Base-by-base conservation (phyloP, 1,140 invertebrate species). In the Mylabris phalerata region DNA sequence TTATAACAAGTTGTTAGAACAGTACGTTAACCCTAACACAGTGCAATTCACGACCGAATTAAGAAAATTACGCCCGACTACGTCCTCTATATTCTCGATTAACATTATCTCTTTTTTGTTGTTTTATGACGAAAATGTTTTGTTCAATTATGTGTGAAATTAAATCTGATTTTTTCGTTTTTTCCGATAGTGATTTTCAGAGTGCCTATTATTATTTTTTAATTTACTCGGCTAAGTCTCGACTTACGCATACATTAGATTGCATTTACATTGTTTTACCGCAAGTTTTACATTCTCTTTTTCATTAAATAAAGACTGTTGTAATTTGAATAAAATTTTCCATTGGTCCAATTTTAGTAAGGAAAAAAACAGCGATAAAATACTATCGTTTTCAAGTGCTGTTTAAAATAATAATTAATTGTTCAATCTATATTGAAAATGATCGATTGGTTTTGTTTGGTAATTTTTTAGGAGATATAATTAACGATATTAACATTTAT, bases 401-500 rank as follows among this genome's bases (percentile, higher is more conserved):
- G 1, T 19, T 32, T 32, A 32, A 32, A 32, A 32, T 32, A 32
- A 32, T 19, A 19, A 19, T 19, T 19, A 19, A 19, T 19, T 19
- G 19, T 19, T 19, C 19, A 19, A 19, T 32, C 7, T 32, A 32
- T 45, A 54, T 54, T 54, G 51, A 54, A 54, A 54, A 54, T 54
- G 51, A 54, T 54, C 51, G 51, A 54, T 54, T 44, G 46, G 32
- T 32, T 32, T 32, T 32, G 32, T 32, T 45, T 45, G 11, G 24
- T 39, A 38, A 54, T 54, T 46, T 54, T 54, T 43, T 52, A 32
- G 4, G 40, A 43, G 44, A 43, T 52, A 54, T 54, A 54, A 54
- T 54, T 54, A 54, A 54, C 51, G 42, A 46, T 46, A 54, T 54
- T 54, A 54, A 54, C 51, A 54, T 54, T 54, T 54, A 54, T 54